These are phyloP conservation scores for Petrolisthes manimaculis DNA, from an alignment of 2,888 invertebrate genomes.

Conservation along the genomic window DNA sequence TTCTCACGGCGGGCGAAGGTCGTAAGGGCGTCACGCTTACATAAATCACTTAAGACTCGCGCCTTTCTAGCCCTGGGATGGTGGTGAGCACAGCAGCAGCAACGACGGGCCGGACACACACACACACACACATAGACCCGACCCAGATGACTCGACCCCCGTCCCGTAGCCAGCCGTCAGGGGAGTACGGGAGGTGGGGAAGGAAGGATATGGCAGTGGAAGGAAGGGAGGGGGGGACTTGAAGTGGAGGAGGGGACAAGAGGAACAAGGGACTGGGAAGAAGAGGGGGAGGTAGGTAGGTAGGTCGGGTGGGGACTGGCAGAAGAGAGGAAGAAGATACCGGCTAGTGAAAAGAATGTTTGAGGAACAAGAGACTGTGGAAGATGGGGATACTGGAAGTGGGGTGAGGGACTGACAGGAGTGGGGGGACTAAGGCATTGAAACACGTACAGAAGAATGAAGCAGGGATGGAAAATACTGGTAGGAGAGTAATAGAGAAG, in stretches of 20 bases:
- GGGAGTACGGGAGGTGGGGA: slow-evolving; percentile 21
- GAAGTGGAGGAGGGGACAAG: slow-evolving; percentile 12
- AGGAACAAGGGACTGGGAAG: slow-evolving; percentile 32
- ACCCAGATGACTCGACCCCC: slow-evolving; percentile 62
- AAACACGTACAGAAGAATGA: too few relatives aligned
- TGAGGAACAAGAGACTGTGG: too few relatives aligned
- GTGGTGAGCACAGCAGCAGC: slow-evolving; percentile 44
- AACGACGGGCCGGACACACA: slow-evolving; percentile 37
- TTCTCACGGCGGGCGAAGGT: slow-evolving; percentile 65
- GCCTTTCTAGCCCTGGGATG: slow-evolving; percentile 58
- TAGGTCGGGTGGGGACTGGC: neutral
- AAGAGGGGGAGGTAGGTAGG: neutral
- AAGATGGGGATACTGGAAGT: too few relatives aligned
- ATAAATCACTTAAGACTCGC: slow-evolving; percentile 63
- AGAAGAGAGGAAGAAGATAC: slow-evolving; percentile 1
- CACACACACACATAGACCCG: slow-evolving; percentile 37
- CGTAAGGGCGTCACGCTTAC: slow-evolving; percentile 63
- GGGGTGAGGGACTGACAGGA: too few relatives aligned
- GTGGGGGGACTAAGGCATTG: too few relatives aligned
- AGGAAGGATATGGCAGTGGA: slow-evolving; percentile 2
- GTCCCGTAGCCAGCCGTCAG: slow-evolving; percentile 58
- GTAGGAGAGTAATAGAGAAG: slow-evolving; percentile 21
- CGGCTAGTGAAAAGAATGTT: neutral
- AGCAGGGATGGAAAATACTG: neutral
- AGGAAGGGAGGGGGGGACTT: neutral